A percentile compares a stretch with the other conserved stretches of the same genome.
These are phyloP conservation scores for Scaptomyza montana DNA, from an alignment of 1,140 invertebrate species.

Conservation along the genomic window DNA sequence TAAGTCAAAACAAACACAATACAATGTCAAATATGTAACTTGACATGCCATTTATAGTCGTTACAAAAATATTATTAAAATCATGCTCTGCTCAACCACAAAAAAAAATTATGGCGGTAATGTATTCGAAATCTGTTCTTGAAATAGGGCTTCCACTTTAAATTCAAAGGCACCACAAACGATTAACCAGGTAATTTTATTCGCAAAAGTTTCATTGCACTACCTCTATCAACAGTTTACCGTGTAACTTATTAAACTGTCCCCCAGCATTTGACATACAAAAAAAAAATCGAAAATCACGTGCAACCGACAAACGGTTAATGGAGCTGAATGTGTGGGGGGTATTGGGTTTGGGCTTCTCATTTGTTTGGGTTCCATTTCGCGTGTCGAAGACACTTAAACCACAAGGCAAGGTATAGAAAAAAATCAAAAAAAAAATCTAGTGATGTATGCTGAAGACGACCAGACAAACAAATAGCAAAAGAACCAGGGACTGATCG, in stretches of 20 bases:
- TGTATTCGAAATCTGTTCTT: conserved; percentile 54
- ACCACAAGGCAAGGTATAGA: conserved; percentile 59
- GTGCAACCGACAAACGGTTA: conserved; percentile 49
- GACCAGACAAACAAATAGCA: conserved; percentile 43
- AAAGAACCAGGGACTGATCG: not conserved
- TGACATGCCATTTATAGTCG: conserved; percentile 62
- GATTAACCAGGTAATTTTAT: conserved; percentile 55
- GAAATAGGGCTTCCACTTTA: conserved; percentile 64
- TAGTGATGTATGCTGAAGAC: conserved; percentile 17
- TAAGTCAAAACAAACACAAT: not conserved
- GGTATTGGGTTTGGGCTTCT: conserved; percentile 2
- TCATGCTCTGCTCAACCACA: not conserved
- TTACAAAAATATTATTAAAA: conserved; percentile 9
- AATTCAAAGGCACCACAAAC: conserved; percentile 57
- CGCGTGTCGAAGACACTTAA: conserved; percentile 83
- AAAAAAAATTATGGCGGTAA: conserved; percentile 28
- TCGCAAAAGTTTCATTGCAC: not conserved
- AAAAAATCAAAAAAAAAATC: conserved; percentile 8
- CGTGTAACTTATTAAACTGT: conserved; percentile 67
- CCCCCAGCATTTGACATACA: conserved; percentile 64
- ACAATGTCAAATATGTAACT: conserved; percentile 53
- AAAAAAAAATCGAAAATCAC: conserved; percentile 64
- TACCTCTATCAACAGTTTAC: not conserved
- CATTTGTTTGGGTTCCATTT: conserved; percentile 56
- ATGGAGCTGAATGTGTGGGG: conserved; percentile 5